A percentile compares a stretch with the other conserved stretches of the same genome.
phyloP scores from a whole-genome alignment of 2,113 vertebrate genomes.

The Beaufortia kweichowensis region DNA sequence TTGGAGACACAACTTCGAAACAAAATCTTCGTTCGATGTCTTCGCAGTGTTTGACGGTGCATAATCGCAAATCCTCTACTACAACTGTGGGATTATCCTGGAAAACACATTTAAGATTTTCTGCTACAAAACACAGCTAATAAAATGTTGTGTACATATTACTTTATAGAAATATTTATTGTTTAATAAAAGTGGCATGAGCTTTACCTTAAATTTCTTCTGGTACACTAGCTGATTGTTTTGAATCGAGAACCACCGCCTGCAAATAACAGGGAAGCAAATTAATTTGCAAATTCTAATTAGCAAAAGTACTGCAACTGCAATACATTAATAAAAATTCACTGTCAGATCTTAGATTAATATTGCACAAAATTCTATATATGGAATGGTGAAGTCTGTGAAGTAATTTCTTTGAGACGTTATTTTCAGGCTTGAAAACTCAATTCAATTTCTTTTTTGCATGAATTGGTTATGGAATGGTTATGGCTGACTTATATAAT shows the following conservation, averaged over 20 bases:
- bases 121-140: not conserved
- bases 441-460: too few relatives aligned
- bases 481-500: too few relatives aligned
- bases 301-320: not conserved
- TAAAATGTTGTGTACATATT: not conserved
- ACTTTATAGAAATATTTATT: too few relatives aligned
- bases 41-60: constrained; percentile 96
- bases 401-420: too few relatives aligned
- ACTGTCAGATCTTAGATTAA: too few relatives aligned
- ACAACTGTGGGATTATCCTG: constrained; percentile 97
- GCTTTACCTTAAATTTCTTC: constrained; percentile 98
- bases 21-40: constrained; percentile 96
- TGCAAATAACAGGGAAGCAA: constrained; percentile 75
- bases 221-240: constrained; percentile 99
- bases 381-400: too few relatives aligned
- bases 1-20: constrained; percentile 97
- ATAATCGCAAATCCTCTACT: constrained; percentile 92
- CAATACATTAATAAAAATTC: not conserved
- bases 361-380: too few relatives aligned
- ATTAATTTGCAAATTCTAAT: too few relatives aligned
- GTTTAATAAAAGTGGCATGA: constrained; percentile 30
- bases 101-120: not conserved
- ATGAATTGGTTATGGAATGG: too few relatives aligned
- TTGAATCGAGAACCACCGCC: constrained; percentile 99
- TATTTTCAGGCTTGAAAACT: too few relatives aligned